A percentile compares a stretch with the other conserved stretches of the same genome.
These are phyloP conservation scores for Catostomus latipinnis DNA, from an alignment of 2,797 vertebrate species.

Conservation along the genomic window DNA sequence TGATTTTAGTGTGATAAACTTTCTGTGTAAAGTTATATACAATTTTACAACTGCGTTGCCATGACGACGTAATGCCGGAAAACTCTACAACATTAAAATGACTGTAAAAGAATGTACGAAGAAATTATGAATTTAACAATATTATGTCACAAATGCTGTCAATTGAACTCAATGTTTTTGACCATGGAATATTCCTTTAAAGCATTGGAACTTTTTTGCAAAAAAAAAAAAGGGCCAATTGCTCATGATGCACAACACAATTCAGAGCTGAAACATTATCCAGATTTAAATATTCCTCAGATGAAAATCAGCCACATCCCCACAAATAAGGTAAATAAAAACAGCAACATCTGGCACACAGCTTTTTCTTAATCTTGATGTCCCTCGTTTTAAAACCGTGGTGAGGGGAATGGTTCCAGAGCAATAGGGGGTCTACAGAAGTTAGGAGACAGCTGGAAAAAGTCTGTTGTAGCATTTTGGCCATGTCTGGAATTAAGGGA, in stretches of 20 bases:
- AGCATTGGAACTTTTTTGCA: background rate
- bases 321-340: slow-evolving; percentile 70
- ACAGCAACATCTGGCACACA: slow-evolving; percentile 66
- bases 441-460: background rate
- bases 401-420: slow-evolving; percentile 42
- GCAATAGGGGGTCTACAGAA: slow-evolving; percentile 21
- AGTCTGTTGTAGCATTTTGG: background rate
- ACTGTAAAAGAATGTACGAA: no score
- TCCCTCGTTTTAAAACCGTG: slow-evolving; percentile 57
- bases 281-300: slow-evolving; percentile 51
- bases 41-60: no score
- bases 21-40: no score
- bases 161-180: no score
- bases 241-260: slow-evolving; percentile 1
- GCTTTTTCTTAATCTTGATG: slow-evolving; percentile 62
- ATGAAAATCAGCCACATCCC: slow-evolving; percentile 46
- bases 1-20: no score
- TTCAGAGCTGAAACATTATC: slow-evolving; percentile 2
- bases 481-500: slow-evolving; percentile 13
- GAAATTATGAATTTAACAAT: background rate
- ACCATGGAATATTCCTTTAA: no score
- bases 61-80: no score
- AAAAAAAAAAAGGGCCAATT: background rate
- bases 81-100: no score
- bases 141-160: background rate